A percentile compares a stretch with the other conserved stretches of the same genome.
Conservation (phyloP, 2,888 invertebrate genomes). For the Unio pictorum region DNA sequence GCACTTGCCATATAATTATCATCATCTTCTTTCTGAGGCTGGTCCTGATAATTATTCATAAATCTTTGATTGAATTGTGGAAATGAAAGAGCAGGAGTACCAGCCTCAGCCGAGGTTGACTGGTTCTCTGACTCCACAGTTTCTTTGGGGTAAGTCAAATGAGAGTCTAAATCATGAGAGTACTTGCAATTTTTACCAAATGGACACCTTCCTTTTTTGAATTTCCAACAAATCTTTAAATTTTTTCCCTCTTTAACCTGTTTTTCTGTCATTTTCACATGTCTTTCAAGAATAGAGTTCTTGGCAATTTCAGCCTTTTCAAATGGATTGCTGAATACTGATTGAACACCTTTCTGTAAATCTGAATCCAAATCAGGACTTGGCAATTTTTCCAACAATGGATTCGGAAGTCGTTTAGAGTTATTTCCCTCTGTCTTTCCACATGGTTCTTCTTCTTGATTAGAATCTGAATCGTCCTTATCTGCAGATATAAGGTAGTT, state of each 20-base stretch:
- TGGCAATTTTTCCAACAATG: slow-evolving; percentile 33
- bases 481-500: slow-evolving; percentile 26
- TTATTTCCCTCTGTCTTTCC: slow-evolving; percentile 5
- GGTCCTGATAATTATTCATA: slow-evolving; percentile 6
- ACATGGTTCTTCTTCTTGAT: slow-evolving; percentile 19
- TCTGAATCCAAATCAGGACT: slow-evolving; percentile 16
- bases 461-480: slow-evolving; percentile 21
- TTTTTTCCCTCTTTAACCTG: slow-evolving; percentile 78
- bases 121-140: slow-evolving; percentile 3
- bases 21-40: slow-evolving; percentile 44
- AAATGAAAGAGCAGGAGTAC: not conserved
- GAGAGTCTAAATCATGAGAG: slow-evolving; percentile 87
- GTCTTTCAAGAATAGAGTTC: slow-evolving; percentile 88
- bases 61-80: not conserved
- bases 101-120: slow-evolving; percentile 16
- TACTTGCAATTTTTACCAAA: slow-evolving; percentile 94
- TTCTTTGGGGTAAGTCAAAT: slow-evolving; percentile 11
- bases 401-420: slow-evolving; percentile 41
- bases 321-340: slow-evolving; percentile 91
- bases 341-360: slow-evolving; percentile 62
- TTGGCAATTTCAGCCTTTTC: slow-evolving; percentile 89
- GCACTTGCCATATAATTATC: slow-evolving; percentile 71
- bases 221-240: slow-evolving; percentile 91
- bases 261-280: slow-evolving; percentile 87
- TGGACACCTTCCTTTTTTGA: slow-evolving; percentile 89